Percentiles rank a stretch among this genome's conserved stretches.
Evolutionary conservation across 2,888 invertebrate species (phyloP).

Genomic region (Pogonocherus hispidulus): DNA sequence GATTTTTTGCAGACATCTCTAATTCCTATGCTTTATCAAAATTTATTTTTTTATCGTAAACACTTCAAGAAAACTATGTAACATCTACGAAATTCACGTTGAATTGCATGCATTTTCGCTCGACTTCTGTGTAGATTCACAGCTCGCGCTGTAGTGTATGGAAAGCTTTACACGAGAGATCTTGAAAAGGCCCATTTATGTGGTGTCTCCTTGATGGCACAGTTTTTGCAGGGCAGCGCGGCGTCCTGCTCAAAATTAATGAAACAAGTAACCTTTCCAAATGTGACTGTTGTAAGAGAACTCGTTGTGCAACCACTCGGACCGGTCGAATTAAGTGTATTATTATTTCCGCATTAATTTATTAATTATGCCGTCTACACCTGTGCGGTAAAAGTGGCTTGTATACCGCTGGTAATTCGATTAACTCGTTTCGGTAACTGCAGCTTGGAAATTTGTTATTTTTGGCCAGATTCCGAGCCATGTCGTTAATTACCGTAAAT

Average conservation of each 20-base stretch:
- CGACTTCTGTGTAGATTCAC: too few relatives aligned
- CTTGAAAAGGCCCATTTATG: not conserved
- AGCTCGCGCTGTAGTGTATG: not conserved
- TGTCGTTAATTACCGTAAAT: not conserved
- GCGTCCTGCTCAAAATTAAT: slow-evolving; percentile 2
- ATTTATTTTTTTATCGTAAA: too few relatives aligned
- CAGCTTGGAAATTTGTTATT: not conserved
- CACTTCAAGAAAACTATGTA: too few relatives aligned
- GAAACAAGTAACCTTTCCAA: slow-evolving; percentile 16
- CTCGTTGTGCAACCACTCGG: slow-evolving; percentile 7
- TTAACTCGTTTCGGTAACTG: not conserved
- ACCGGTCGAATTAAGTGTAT: slow-evolving; percentile 11
- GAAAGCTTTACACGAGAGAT: not conserved
- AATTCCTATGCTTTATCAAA: too few relatives aligned
- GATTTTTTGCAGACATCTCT: too few relatives aligned
- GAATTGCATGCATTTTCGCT: too few relatives aligned
- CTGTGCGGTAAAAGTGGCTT: slow-evolving; percentile 11
- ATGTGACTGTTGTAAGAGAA: slow-evolving; percentile 11
- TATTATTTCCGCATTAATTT: slow-evolving; percentile 20
- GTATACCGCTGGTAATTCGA: not conserved
- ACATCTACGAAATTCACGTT: too few relatives aligned
- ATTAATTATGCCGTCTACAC: slow-evolving; percentile 20
- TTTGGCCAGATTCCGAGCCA: not conserved
- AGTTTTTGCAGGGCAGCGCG: not conserved
- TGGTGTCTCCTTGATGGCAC: not conserved